Base-by-base conservation (phyloP, 2,888 invertebrate genomes). In the Andrena bucephala region DNA sequence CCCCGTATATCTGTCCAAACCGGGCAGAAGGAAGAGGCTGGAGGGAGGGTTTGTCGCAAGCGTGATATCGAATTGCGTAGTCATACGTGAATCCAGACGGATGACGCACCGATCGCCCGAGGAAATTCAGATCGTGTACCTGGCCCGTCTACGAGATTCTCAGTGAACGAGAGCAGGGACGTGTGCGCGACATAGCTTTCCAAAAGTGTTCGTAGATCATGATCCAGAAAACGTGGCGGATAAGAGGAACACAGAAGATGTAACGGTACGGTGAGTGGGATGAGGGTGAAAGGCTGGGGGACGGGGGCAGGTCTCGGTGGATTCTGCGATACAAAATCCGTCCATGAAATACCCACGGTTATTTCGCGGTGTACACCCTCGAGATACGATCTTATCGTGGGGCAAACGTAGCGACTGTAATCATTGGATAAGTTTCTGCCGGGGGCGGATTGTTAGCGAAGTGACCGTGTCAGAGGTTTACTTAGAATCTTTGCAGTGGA, bases 61-160 rank as follows among this genome's bases (percentile, higher is more conserved):
- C 83, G 80, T 81, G 90, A 92, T 91, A 91, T 92, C 90, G 89
- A 92, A 92, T 92, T 92, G 92, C 91, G 90, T 91, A 93, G 91
- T 93, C 93, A 91, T 89, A 92, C 91, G 91, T 91, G 89, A 91
- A 91, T 89, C 87, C 85, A 89, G 85, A 91, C 89, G 89, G 85
- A 89, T 90, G 90, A 91, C 87, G 87, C 77, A 75, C 87, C 87
- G 89, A 89, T 91, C 88, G 90, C 87, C 85, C 70, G 82, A 86
- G 87, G 89, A 91, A 91, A 91, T 91, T 91, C 90, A 83, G 87
- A 90, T 88, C 79, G 75, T 85, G 85, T 84, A 86, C 79, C 86
- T 72, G 80, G 75, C 79, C 74, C 74, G 82, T 77, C 83, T 77
- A 76, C 70, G 50, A 77, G 86, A 89, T 89, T 89, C 85, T 77